Evolutionary conservation across 2,113 vertebrate genomes (phyloP), one percentile per base, ranked within the genome.

Genomic region (Heloderma charlesbogerti): DNA sequence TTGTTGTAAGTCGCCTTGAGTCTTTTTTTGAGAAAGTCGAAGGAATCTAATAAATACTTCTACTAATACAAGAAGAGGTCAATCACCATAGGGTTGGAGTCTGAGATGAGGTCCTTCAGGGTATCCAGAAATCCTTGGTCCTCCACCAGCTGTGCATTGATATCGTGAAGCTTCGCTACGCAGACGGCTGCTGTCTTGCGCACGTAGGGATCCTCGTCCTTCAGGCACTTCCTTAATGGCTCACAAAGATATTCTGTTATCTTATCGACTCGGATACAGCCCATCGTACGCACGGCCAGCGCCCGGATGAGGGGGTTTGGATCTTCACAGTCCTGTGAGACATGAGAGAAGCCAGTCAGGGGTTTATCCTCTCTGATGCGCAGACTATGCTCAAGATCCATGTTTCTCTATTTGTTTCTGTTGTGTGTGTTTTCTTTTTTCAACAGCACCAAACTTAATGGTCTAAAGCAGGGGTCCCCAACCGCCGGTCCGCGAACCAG

Each of bases 41-140:
- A 13, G 0, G 40, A n/a, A 4, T 12, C 18, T 34, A 8, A 15
- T 0, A 3, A 57, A 31, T 25, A 0, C 22, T 3, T 10, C 74
- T 27, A 34, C 16, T 2, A 60, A 5, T 2, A 2, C 72, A 75
- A 82, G 31, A 77, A 66, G 27, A 2, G 34, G 69, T 0, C 0
- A 4, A 77, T 97, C 94, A 99, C 99, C 99, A 99, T 99, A 88
- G 99, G 99, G 96, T 99, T 99, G 75, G 99, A 99, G 96, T 99
- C 99, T 0, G 99, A 99, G 95, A 99, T 99, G 88, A 99, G 98
- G 93, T 99, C 99, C 94, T 99, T 99, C 16, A 99, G 98, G 6
- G 99, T 99, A 94, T 99, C 99, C 94, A 99, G 97, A 95, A 99
- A 99, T 88, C 99, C 99, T 93, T 99, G 99, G 96, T 99, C 99